These are phyloP conservation scores for Picathartes gymnocephalus DNA, from an alignment of 2,113 vertebrate genomes.

Conservation along the genomic window DNA sequence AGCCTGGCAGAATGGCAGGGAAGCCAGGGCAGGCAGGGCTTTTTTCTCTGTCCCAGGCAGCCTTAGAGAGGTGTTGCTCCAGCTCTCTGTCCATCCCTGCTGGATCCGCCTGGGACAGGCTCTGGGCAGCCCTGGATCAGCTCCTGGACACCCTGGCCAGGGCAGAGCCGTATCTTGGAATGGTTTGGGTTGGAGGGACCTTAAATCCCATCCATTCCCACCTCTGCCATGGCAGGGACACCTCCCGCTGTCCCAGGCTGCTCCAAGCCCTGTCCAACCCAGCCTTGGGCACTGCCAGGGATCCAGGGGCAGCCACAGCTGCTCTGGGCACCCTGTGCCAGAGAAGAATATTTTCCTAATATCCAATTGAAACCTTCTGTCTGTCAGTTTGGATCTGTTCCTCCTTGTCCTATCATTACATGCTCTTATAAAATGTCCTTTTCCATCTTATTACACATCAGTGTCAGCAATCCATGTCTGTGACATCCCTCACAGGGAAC, in stretches of 20 bases:
- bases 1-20: neutral
- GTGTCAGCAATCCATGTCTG: neutral
- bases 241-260: rapidly evolving
- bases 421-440: neutral
- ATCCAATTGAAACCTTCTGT: neutral
- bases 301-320: neutral
- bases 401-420: neutral
- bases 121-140: neutral
- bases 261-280: rapidly evolving
- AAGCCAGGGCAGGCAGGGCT: neutral
- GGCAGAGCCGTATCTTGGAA: rapidly evolving
- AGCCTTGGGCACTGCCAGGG: neutral
- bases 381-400: neutral
- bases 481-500: rapidly evolving
- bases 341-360: neutral
- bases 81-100: too few relatives aligned
- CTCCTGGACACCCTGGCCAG: neutral
- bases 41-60: neutral
- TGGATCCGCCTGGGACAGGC: neutral
- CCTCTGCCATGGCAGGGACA: neutral
- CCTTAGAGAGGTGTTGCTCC: rapidly evolving
- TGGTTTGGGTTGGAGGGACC: neutral
- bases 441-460: neutral
- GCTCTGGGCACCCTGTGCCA: neutral
- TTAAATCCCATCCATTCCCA: rapidly evolving